A percentile compares a stretch with the other conserved stretches of the same genome.
These are phyloP conservation scores for Cynoglossus semilaevis DNA, from an alignment of 2,113 vertebrate species.

Conservation along the genomic window DNA sequence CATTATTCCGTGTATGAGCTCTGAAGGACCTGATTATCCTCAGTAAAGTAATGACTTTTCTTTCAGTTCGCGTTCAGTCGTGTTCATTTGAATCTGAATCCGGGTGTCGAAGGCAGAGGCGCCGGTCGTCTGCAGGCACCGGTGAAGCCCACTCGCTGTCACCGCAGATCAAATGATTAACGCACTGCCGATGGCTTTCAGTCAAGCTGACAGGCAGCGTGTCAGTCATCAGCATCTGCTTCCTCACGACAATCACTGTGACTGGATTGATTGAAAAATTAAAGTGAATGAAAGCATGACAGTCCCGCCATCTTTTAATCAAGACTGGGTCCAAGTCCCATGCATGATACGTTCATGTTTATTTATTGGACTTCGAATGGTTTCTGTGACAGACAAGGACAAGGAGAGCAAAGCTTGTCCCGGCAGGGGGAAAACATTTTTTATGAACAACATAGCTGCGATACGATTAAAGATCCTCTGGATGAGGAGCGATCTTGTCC, in stretches of 20 bases:
- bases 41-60: slow-evolving; percentile 8
- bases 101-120: slow-evolving; percentile 1
- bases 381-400: too few species aligned
- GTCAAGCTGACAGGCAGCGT: slow-evolving; percentile 42
- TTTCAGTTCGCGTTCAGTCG: slow-evolving; percentile 26
- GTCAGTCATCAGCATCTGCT: slow-evolving; percentile 25
- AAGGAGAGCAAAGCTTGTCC: too few species aligned
- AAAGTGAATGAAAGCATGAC: slow-evolving; percentile 14
- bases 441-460: too few species aligned
- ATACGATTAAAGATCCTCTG: too few species aligned
- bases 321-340: not conserved
- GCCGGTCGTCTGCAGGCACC: not conserved
- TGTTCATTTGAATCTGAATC: slow-evolving; percentile 31
- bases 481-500: too few species aligned
- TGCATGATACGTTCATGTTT: too few species aligned
- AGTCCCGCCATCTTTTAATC: not conserved
- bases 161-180: slow-evolving; percentile 8
- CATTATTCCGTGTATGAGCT: slow-evolving; percentile 5
- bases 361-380: too few species aligned
- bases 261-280: slow-evolving; percentile 37
- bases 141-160: slow-evolving; percentile 4
- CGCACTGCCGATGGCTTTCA: slow-evolving; percentile 25
- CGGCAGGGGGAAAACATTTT: too few species aligned
- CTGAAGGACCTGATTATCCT: slow-evolving; percentile 14
- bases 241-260: slow-evolving; percentile 2